A percentile compares a stretch with the other conserved stretches of the same genome.
Conservation (phyloP, 2,797 vertebrate genomes). For the Mormyrops attenuatus region DNA sequence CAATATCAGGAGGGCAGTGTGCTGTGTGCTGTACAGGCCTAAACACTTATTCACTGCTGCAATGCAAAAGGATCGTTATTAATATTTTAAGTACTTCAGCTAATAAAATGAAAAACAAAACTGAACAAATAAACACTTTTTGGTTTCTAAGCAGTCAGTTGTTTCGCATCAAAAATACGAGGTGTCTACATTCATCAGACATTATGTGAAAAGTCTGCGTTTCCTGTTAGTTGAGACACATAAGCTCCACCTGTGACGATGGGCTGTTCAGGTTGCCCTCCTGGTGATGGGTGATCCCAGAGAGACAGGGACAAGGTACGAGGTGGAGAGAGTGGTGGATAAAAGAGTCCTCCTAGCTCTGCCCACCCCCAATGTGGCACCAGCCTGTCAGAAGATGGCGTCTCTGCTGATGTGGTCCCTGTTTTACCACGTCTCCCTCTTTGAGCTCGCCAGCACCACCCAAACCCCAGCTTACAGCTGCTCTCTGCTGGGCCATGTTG, state of each 20-base stretch:
- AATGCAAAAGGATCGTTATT: background rate
- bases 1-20: too few species aligned
- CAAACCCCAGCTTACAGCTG: conserved; percentile 35
- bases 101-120: background rate
- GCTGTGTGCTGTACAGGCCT: too few species aligned
- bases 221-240: background rate
- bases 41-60: background rate
- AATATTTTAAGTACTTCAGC: background rate
- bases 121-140: background rate
- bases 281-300: conserved; percentile 17
- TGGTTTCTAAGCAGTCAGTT: background rate
- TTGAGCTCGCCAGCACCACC: conserved; percentile 12
- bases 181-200: background rate
- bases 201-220: background rate
- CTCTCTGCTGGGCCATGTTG: conserved; percentile 51
- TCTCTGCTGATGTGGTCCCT: conserved; percentile 30
- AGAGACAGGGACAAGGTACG: conserved; percentile 27
- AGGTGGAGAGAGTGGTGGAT: conserved; percentile 21
- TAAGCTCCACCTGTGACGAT: background rate
- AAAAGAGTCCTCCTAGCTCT: conserved; percentile 34
- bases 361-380: background rate
- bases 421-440: conserved; percentile 28
- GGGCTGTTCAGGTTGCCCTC: background rate
- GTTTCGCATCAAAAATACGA: background rate
- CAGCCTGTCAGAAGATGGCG: conserved; percentile 44